Evolutionary conservation across 2,113 vertebrate species (phyloP).

Genomic region (Strix uralensis): DNA sequence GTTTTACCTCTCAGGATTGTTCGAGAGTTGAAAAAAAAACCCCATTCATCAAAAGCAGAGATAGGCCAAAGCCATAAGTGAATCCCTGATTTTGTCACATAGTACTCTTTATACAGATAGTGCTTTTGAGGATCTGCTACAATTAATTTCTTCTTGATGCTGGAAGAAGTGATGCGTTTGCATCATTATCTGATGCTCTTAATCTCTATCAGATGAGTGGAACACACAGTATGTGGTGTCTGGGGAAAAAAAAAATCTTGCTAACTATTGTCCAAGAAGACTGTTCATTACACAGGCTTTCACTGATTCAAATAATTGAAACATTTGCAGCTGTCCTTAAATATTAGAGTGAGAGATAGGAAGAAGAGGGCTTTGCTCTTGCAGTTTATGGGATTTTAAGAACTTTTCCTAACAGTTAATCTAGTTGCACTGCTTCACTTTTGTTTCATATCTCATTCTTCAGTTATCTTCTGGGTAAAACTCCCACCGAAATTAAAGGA

Average conservation of each 20-base stretch:
- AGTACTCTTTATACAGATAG: neutral
- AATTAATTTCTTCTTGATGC: conserved; percentile 9
- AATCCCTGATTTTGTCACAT: neutral
- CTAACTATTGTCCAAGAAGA: neutral
- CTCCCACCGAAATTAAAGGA: conserved; percentile 15
- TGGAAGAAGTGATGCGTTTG: neutral
- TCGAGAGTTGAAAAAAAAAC: neutral
- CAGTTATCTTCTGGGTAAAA: neutral
- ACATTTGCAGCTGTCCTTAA: conserved; percentile 42
- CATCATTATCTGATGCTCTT: conserved; percentile 38
- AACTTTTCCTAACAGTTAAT: conserved; percentile 1
- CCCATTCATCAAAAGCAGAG: neutral
- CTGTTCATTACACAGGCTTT: conserved; percentile 40
- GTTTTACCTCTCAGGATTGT: neutral
- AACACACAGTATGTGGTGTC: conserved; percentile 10
- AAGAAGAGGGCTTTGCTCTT: neutral
- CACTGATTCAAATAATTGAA: conserved; percentile 45
- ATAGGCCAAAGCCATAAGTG: neutral
- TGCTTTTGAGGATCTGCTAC: neutral
- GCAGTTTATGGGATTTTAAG: neutral
- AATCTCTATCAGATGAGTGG: neutral
- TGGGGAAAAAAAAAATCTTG: neutral
- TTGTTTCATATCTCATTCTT: neutral
- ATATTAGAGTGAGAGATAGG: conserved; percentile 8
- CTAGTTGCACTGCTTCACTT: neutral